phyloP scores from a whole-genome alignment of 2,888 invertebrate genomes.

The Nesidiocoris tenuis region DNA sequence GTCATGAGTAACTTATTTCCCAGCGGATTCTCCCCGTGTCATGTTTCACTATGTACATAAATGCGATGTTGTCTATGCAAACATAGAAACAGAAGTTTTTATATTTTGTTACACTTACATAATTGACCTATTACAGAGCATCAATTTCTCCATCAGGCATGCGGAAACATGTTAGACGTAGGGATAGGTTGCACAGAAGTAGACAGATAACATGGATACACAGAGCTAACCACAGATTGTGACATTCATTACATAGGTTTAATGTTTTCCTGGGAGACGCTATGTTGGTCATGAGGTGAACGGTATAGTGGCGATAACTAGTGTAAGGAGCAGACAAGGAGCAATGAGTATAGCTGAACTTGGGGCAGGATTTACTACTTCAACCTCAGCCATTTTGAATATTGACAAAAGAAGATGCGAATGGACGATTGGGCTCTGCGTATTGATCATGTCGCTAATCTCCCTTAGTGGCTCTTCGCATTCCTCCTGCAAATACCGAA shows the following conservation, averaged over 20 bases:
- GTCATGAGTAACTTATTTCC: too few relatives aligned
- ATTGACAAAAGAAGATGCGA: slow-evolving; percentile 84
- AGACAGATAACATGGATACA: slow-evolving; percentile 42
- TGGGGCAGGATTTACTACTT: slow-evolving; percentile 59
- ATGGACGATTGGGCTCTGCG: slow-evolving; percentile 78
- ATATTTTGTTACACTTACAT: slow-evolving; percentile 6
- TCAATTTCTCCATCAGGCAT: slow-evolving; percentile 38
- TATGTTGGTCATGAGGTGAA: slow-evolving; percentile 46
- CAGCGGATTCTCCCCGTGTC: background rate
- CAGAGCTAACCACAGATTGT: slow-evolving; percentile 43
- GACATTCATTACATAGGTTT: slow-evolving; percentile 32
- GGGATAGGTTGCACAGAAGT: slow-evolving; percentile 39
- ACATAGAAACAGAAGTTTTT: background rate
- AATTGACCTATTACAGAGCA: slow-evolving; percentile 42
- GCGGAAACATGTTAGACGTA: slow-evolving; percentile 20
- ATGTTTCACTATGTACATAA: slow-evolving; percentile 31
- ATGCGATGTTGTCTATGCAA: slow-evolving; percentile 10
- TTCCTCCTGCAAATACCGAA: slow-evolving; percentile 67
- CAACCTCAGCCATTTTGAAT: slow-evolving; percentile 90
- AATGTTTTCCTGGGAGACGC: background rate
- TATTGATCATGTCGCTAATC: slow-evolving; percentile 80
- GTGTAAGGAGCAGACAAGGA: slow-evolving; percentile 38
- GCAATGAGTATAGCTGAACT: slow-evolving; percentile 45
- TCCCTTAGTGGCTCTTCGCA: slow-evolving; percentile 79
- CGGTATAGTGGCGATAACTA: slow-evolving; percentile 1